These are phyloP conservation scores for Hiodon alosoides DNA, from an alignment of 2,113 vertebrate species.

Conservation along the genomic window DNA sequence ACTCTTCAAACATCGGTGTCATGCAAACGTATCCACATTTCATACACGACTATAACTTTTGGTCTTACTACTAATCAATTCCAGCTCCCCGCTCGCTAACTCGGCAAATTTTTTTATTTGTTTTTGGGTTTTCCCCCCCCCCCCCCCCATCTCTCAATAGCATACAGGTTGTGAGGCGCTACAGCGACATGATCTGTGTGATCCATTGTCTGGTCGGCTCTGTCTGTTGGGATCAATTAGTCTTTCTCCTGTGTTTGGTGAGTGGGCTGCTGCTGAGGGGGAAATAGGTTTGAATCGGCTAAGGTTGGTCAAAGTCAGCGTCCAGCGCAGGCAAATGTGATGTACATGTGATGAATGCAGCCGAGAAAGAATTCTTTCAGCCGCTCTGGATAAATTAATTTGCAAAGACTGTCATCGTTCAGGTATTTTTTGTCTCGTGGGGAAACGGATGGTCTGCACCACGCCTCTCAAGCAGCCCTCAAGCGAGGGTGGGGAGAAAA, in stretches of 20 bases:
- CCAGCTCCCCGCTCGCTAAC: no score
- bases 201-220: slow-evolving; percentile 11
- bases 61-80: no score
- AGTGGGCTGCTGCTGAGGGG: not conserved
- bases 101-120: not conserved
- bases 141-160: not conserved
- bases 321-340: not conserved
- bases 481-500: no score
- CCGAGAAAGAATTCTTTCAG: not conserved
- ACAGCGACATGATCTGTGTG: not conserved
- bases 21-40: no score
- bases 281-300: not conserved
- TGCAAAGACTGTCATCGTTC: slow-evolving; percentile 4
- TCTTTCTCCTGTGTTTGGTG: slow-evolving; percentile 1
- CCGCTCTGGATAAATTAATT: not conserved
- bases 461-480: no score
- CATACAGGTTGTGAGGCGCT: not conserved
- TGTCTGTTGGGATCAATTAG: slow-evolving; percentile 14
- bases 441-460: not conserved
- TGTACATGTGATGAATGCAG: not conserved
- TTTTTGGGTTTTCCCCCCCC: not conserved
- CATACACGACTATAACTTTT: no score
- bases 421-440: not conserved
- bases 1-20: no score
- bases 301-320: not conserved